A percentile compares a stretch with the other conserved stretches of the same genome.
Conservation (phyloP, 2,888 invertebrate species). For the Brachylomia viminalis region DNA sequence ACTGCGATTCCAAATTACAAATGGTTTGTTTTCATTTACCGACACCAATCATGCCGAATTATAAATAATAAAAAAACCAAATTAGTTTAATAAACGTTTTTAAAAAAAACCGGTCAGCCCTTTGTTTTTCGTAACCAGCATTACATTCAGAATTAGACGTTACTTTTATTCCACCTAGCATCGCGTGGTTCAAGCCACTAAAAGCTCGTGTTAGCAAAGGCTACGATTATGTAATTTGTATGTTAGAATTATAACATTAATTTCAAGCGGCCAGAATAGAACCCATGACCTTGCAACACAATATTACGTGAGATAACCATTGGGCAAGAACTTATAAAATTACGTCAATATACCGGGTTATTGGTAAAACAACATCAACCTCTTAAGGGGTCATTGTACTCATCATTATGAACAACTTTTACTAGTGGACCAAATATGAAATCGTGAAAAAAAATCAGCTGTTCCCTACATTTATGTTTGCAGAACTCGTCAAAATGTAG, state of each 20-base stretch:
- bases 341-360: neutral
- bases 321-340: neutral
- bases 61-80: no score
- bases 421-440: no score
- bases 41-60: no score
- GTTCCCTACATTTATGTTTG: no score
- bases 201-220: slow-evolving; percentile 46
- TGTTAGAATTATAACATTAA: slow-evolving; percentile 57
- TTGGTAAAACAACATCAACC: no score
- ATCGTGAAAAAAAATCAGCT: no score
- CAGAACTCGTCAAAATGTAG: no score
- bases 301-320: neutral
- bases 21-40: no score
- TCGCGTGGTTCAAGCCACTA: slow-evolving; percentile 46
- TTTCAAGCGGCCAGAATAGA: slow-evolving; percentile 29
- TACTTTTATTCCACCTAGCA: slow-evolving; percentile 7
- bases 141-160: neutral
- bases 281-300: slow-evolving; percentile 43
- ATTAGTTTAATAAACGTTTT: neutral
- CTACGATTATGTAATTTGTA: slow-evolving; percentile 59
- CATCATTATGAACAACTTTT: no score
- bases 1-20: neutral
- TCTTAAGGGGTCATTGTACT: no score
- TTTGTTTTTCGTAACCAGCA: no score
- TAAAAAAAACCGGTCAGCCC: neutral